A percentile compares a stretch with the other conserved stretches of the same genome.
phyloP scores from a whole-genome alignment of 2,113 vertebrate genomes.

The Enhydra lutris region DNA sequence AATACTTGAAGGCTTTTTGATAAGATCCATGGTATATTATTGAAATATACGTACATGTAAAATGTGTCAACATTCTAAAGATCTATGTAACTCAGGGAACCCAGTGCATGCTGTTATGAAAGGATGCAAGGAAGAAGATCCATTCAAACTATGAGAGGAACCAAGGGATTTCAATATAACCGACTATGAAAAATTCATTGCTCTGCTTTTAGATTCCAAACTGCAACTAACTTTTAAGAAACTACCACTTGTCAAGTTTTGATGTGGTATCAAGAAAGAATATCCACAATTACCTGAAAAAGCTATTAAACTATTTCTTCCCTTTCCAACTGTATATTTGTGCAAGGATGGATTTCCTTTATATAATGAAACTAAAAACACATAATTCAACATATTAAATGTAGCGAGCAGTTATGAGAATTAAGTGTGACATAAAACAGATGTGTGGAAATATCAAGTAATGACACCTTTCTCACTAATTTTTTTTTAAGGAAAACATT shows the following conservation, averaged over 20 bases:
- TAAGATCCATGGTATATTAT: neutral
- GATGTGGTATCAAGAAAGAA: neutral
- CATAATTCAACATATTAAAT: neutral
- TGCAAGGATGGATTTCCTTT: neutral
- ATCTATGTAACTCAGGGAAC: neutral
- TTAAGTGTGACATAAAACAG: conserved; percentile 39
- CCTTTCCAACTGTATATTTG: neutral
- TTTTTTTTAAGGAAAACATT: conserved; percentile 38
- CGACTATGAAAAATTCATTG: neutral
- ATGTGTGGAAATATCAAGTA: conserved; percentile 22
- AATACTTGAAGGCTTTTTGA: neutral
- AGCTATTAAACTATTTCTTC: neutral
- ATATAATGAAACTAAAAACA: neutral
- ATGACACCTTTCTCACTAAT: conserved; percentile 20
- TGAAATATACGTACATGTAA: neutral
- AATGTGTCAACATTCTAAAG: neutral
- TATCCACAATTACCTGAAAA: neutral
- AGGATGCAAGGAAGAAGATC: neutral
- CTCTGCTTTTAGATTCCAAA: neutral
- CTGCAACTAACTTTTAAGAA: neutral
- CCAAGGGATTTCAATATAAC: neutral
- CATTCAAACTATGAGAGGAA: neutral
- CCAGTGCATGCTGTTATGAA: neutral
- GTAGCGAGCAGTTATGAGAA: neutral
- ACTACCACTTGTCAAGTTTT: neutral